Base-by-base conservation (phyloP, 2,797 vertebrate species). In the Sylvilagus floridanus region DNA sequence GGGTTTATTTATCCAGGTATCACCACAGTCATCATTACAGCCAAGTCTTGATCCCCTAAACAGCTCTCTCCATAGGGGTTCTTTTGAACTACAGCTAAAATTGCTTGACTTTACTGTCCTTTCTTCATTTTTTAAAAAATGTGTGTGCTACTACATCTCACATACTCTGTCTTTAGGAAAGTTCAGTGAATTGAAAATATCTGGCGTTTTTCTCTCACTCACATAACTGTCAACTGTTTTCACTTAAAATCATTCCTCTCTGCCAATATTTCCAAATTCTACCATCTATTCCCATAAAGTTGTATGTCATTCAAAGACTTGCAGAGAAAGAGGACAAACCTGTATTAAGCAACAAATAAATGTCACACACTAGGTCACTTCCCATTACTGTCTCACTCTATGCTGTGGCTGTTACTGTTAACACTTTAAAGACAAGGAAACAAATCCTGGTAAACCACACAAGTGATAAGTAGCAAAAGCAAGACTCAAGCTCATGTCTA, bases 181-280 rank as follows among this genome's bases (percentile, higher is more conserved):
- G 8, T 26, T 88, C 32, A 93, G 71, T 22, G 47, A 90, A 71
- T 13, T 71, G 78, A 50, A 95, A 81, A 76, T 57, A 76, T 32
- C 35, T 63, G 69, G 22, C 30, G 60, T 84, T 77, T 85, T 77
- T 24, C 16, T 92, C 68, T 73, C 35, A 47, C 24, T 54, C 57
- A 42, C 57, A 8, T 57, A n/a, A 78, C 21, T 79, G 30, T 79
- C 22, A 26, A 32, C 13, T 30, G 9, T n/a, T 75, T 82, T 26
- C 11, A 76, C 47, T 69, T 62, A 57, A 92, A 54, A 30, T 42
- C 30, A 90, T 66, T 63, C 52, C 26, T 28, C 37, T 68, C 60
- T 30, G 54, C 37, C 92, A 73, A 83, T 63, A 68, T 54, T 93
- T 85, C 42, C 62, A 32, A 86, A 75, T 72, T 79, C 68, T 88